These are phyloP conservation scores for Rousettus leschenaultii DNA, from an alignment of 2,113 vertebrate genomes.

Conservation along the genomic window DNA sequence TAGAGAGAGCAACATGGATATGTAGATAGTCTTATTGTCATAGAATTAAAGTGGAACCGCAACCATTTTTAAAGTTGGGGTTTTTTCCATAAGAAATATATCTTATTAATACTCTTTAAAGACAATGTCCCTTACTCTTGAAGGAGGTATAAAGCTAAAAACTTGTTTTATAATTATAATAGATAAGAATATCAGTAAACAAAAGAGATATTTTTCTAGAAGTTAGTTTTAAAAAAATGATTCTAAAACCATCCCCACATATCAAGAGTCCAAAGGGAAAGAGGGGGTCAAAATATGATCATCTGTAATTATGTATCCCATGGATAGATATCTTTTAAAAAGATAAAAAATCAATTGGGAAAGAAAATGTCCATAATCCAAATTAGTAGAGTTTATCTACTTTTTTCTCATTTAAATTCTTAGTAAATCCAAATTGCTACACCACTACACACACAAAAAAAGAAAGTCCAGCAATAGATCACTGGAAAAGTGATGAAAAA, in stretches of 20 bases:
- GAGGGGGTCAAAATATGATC: neutral
- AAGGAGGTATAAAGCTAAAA: neutral
- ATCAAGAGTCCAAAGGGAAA: neutral
- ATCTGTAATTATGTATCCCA: neutral
- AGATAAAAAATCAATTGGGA: neutral
- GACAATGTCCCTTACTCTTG: neutral
- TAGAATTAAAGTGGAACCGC: neutral
- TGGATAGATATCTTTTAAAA: neutral
- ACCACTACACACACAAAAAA: neutral
- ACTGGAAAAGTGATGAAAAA: neutral
- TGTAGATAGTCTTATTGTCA: neutral
- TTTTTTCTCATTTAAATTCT: neutral
- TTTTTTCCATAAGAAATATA: neutral
- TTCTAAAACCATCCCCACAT: neutral
- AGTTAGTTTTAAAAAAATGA: neutral
- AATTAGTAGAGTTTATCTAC: neutral
- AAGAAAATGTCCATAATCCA: neutral
- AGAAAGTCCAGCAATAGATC: neutral
- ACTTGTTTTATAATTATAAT: neutral
- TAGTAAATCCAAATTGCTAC: neutral
- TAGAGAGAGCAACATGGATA: neutral
- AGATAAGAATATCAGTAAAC: neutral
- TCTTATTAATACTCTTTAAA: conserved; percentile 5
- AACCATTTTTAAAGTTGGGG: neutral
- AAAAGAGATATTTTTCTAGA: neutral